Evolutionary conservation across 2,888 invertebrate species (phyloP).

Genomic region (Eilema depressum): DNA sequence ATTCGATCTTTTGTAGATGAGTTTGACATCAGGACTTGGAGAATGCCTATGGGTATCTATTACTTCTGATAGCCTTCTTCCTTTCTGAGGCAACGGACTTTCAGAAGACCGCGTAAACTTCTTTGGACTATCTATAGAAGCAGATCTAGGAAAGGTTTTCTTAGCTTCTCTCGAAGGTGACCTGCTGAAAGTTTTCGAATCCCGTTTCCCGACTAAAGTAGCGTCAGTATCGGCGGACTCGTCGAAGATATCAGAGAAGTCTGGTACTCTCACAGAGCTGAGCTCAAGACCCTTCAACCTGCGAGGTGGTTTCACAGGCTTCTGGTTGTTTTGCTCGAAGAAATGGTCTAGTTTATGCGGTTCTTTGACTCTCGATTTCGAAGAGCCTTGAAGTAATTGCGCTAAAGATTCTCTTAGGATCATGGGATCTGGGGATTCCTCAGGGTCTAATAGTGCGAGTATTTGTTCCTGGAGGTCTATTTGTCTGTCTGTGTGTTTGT

Average conservation of each 20-base stretch:
- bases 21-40: slow-evolving; percentile 61
- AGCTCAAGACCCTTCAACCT: slow-evolving; percentile 73
- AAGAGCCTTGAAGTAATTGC: slow-evolving; percentile 68
- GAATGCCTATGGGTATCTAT: slow-evolving; percentile 59
- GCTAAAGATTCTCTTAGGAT: slow-evolving; percentile 68
- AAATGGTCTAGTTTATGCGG: slow-evolving; percentile 61
- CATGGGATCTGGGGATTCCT: slow-evolving; percentile 72
- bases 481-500: slow-evolving; percentile 63
- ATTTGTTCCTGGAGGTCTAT: slow-evolving; percentile 76
- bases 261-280: slow-evolving; percentile 59
- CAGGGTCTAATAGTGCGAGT: slow-evolving; percentile 72
- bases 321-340: slow-evolving; percentile 62
- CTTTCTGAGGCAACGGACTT: slow-evolving; percentile 53
- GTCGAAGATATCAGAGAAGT: slow-evolving; percentile 59
- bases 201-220: slow-evolving; percentile 57
- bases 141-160: slow-evolving; percentile 47
- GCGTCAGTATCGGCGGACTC: slow-evolving; percentile 71
- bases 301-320: slow-evolving; percentile 63
- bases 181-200: slow-evolving; percentile 46
- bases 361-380: slow-evolving; percentile 61
- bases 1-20: slow-evolving; percentile 62
- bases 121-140: slow-evolving; percentile 49
- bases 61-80: slow-evolving; percentile 65
- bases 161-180: slow-evolving; percentile 46
- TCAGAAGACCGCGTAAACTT: slow-evolving; percentile 52